Percentiles rank a stretch among this genome's conserved stretches.
phyloP scores from a whole-genome alignment of 2,113 vertebrate genomes.

The Osmerus mordax region DNA sequence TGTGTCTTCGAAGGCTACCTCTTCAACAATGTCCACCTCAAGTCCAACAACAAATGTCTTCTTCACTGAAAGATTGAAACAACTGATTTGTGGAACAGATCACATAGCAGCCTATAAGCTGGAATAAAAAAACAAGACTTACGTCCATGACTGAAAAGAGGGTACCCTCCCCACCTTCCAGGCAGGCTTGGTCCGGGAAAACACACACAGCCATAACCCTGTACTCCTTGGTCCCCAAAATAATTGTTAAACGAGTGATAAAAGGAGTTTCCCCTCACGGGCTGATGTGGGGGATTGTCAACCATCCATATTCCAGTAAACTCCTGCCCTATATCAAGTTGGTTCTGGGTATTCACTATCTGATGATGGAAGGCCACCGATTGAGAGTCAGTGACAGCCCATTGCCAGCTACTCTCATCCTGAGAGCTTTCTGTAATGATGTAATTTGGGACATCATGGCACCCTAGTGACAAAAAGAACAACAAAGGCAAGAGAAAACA shows the following conservation, averaged over 20 bases:
- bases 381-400: neutral
- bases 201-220: constrained; percentile 1
- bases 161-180: constrained; percentile 5
- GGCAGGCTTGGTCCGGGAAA: neutral
- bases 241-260: neutral
- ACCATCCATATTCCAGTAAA: neutral
- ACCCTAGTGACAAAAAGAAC: neutral
- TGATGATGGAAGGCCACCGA: neutral
- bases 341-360: neutral
- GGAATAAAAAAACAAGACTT: neutral
- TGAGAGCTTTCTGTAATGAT: neutral
- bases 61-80: constrained; percentile 1
- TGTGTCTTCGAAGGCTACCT: constrained; percentile 19
- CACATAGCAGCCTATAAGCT: neutral
- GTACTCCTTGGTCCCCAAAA: neutral
- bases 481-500: neutral
- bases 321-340: neutral
- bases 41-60: constrained; percentile 13
- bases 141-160: constrained; percentile 2
- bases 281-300: neutral
- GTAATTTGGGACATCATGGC: neutral
- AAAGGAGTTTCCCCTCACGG: neutral
- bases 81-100: neutral
- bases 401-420: neutral
- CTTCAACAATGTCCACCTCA: constrained; percentile 22